Evolutionary conservation across 2,888 invertebrate genomes (phyloP).

Genomic region (Yponomeuta sedellus): DNA sequence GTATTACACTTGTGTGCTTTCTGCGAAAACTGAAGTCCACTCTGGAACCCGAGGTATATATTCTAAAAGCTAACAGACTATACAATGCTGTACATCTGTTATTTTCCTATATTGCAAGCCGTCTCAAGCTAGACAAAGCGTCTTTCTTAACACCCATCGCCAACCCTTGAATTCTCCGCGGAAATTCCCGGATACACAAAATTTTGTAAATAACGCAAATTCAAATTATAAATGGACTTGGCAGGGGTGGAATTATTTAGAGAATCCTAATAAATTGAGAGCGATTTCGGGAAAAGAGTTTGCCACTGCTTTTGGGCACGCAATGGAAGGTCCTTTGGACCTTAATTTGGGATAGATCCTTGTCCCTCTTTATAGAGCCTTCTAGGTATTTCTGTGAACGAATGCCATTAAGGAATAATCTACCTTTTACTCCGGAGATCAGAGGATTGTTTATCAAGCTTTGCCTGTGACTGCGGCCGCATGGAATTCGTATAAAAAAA

Average conservation of each 20-base stretch:
- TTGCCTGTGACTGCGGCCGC: too few species aligned
- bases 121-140: too few species aligned
- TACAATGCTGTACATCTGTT: too few species aligned
- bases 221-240: conserved; percentile 24
- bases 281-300: conserved; percentile 59
- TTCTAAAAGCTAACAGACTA: too few species aligned
- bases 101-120: too few species aligned
- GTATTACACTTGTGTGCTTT: too few species aligned
- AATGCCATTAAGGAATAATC: neutral
- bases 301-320: conserved; percentile 36
- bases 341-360: conserved; percentile 40
- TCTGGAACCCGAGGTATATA: too few species aligned
- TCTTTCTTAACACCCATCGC: too few species aligned
- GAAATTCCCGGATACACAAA: neutral
- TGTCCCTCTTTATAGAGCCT: neutral
- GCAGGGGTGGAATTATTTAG: conserved; percentile 41
- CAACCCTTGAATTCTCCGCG: neutral
- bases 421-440: neutral
- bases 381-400: neutral
- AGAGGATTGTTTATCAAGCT: too few species aligned
- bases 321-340: conserved; percentile 37
- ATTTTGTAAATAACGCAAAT: conserved; percentile 3
- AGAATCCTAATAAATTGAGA: conserved; percentile 57
- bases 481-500: too few species aligned
- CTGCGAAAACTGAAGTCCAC: too few species aligned